Percentiles rank a stretch among this genome's conserved stretches.
Conservation (phyloP, 2,113 vertebrate species). For the Sylvilagus bachmani region DNA sequence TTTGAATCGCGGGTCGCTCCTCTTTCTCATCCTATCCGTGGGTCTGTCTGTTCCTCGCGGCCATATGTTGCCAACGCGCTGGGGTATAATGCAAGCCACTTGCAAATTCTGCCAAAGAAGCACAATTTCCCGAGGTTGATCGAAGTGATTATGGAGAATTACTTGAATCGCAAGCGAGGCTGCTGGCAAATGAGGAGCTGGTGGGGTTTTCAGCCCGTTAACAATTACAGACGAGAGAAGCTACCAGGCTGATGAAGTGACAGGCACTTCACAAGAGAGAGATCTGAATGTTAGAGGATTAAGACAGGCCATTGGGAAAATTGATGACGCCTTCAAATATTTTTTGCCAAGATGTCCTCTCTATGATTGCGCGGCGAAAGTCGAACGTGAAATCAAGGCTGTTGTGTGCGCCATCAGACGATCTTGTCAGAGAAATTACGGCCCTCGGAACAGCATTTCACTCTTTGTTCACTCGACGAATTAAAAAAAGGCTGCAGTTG, state of each 20-base stretch:
- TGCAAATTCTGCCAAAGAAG: conserved; percentile 57
- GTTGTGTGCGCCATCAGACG: conserved; percentile 12
- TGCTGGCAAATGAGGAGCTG: neutral
- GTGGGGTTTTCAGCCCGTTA: conserved; percentile 10
- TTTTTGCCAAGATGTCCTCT: conserved; percentile 65
- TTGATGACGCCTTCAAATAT: conserved; percentile 67
- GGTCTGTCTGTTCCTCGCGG: neutral
- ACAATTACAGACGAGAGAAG: conserved; percentile 42
- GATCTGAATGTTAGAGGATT: conserved; percentile 69
- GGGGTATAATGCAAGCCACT: neutral
- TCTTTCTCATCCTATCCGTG: fast-evolving
- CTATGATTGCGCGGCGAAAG: conserved; percentile 59
- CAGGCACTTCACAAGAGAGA: conserved; percentile 74
- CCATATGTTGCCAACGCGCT: neutral
- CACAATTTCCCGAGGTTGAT: conserved; percentile 68
- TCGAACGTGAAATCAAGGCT: conserved; percentile 46
- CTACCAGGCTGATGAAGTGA: conserved; percentile 52
- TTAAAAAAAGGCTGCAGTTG: conserved; percentile 41
- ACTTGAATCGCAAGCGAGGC: neutral
- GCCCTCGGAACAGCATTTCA: conserved; percentile 44
- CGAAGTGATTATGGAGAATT: conserved; percentile 64
- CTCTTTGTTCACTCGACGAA: conserved; percentile 63
- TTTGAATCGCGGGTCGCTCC: too few relatives aligned
- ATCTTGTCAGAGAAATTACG: conserved; percentile 70
- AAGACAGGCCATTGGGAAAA: conserved; percentile 77